Evolutionary conservation across 1,140 invertebrate genomes (phyloP), one percentile per base, ranked within the genome.

Genomic region (Helicorthomorpha holstii): DNA sequence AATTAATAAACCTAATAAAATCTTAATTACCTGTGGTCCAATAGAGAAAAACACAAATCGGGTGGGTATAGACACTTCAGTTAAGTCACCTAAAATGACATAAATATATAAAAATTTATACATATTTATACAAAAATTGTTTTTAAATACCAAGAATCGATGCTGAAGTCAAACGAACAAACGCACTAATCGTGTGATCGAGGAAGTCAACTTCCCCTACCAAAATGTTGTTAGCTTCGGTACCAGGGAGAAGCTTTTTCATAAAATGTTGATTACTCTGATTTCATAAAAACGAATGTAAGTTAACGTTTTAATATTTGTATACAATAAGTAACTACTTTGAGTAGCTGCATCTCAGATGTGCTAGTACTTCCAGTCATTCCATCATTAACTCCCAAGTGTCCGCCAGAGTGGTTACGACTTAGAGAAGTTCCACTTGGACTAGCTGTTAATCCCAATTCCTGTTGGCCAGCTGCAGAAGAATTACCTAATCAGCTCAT

Each of bases 131-230:
- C 7, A 7, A 34, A 34, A 34, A 34, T 16, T 34, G 7, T 34
- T 34, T 7, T 7, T 7, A 7, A 34, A 34, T 56, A 48, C 54
- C 93, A 68, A 98, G 78, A 54, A 88, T 77, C n/a, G 78, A 76
- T 10, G 88, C 85, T 56, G 89, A 80, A 62, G 81, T 85, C 12
- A 99, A 74, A 47, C 95, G 78, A 48, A 98, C 81, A 66, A 98
- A 97, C 10, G 85, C 92, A 52, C 87, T 87, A 44, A 97, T 66
- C 0, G 87, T 81, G 63, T 88, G 85, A 49, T 90, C 81, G 23
- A 99, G 73, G 66, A 96, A 96, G 65, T 98, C 91, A 2, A 98
- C 85, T 72, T 98, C 93, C 10, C 95, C 95, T 1, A 99, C 90
- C 10, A 99, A 72, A 60, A 99, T 94, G 66, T 97, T 98, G 47